These are phyloP conservation scores for Volucella inanis DNA, from an alignment of 2,888 invertebrate genomes.

Conservation along the genomic window DNA sequence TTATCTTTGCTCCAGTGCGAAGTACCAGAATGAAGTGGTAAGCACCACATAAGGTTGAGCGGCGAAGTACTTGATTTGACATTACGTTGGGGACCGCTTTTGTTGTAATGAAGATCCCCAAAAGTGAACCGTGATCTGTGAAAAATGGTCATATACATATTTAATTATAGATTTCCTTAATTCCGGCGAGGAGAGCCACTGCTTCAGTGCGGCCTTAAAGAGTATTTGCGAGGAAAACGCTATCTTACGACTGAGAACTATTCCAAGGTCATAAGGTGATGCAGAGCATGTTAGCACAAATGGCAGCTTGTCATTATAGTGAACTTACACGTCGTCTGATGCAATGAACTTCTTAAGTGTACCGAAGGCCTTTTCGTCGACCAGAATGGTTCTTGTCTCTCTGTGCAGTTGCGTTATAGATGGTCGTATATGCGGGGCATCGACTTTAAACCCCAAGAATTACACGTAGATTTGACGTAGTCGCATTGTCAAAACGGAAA, in stretches of 20 bases:
- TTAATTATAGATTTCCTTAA: conserved; percentile 37
- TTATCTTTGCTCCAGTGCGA: conserved; percentile 33
- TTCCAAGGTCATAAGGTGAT: background rate
- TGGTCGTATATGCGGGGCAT: conserved; percentile 59
- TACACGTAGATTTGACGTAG: conserved; percentile 31
- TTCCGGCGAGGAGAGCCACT: conserved; percentile 29
- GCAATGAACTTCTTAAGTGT: conserved; percentile 54
- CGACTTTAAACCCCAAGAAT: conserved; percentile 68
- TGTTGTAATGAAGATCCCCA: too few species aligned
- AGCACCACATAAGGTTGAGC: conserved; percentile 17
- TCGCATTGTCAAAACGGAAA: conserved; percentile 22
- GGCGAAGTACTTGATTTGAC: conserved; percentile 28
- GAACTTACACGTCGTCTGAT: conserved; percentile 53
- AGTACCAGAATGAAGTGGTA: conserved; percentile 27
- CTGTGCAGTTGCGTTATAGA: conserved; percentile 54
- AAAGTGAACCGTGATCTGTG: too few species aligned
- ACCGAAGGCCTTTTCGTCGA: conserved; percentile 49
- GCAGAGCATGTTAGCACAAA: conserved; percentile 7
- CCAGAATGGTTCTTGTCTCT: conserved; percentile 69
- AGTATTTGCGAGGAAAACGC: conserved; percentile 26
- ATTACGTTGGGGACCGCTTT: conserved; percentile 34
- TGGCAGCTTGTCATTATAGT: conserved; percentile 55
- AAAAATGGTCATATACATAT: conserved; percentile 24
- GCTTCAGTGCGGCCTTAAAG: conserved; percentile 18
- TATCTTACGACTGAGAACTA: conserved; percentile 36